Evolutionary conservation across 30 jellyfish, hydroid and myxozoan genomes (phyloP).

Genomic region (Aurelia coerulea): DNA sequence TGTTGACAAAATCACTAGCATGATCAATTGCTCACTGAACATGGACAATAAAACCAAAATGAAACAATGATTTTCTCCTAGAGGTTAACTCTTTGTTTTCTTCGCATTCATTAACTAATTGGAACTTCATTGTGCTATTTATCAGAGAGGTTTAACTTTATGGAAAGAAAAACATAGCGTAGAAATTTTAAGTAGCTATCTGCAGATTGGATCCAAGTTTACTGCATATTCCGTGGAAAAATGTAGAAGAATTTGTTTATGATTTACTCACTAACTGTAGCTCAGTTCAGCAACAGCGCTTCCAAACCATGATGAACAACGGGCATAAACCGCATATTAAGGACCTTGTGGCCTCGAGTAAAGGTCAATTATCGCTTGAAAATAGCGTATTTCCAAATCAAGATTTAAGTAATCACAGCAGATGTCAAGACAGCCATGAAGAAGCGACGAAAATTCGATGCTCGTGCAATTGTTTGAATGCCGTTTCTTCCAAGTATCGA

Average conservation of each 20-base stretch:
- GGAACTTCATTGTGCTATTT: not conserved
- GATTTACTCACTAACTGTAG: too few relatives aligned
- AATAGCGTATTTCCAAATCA: conserved; percentile 9
- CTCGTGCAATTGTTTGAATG: conserved; percentile 26
- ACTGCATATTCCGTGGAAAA: too few relatives aligned
- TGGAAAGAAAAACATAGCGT: too few relatives aligned
- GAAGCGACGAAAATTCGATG: not conserved
- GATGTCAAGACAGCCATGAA: not conserved
- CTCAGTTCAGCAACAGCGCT: too few relatives aligned
- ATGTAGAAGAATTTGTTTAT: too few relatives aligned
- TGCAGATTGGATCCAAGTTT: too few relatives aligned
- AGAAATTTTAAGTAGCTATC: too few relatives aligned
- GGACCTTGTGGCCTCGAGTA: conserved; percentile 18
- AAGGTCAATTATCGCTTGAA: not conserved
- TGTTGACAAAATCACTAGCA: conserved; percentile 17
- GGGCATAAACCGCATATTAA: conserved; percentile 41
- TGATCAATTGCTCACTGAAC: conserved; percentile 28
- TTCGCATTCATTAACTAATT: not conserved
- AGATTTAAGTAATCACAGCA: conserved; percentile 4
- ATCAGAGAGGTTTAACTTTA: too few relatives aligned
- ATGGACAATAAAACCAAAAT: conserved; percentile 8
- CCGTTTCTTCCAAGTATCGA: conserved; percentile 18
- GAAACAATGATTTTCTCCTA: conserved; percentile 12
- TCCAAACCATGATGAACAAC: conserved; percentile 22
- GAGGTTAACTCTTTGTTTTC: not conserved